Evolutionary conservation across 2,888 invertebrate genomes (phyloP), one percentile per base, ranked within the genome.

Genomic region (Phragmatobia fuliginosa): DNA sequence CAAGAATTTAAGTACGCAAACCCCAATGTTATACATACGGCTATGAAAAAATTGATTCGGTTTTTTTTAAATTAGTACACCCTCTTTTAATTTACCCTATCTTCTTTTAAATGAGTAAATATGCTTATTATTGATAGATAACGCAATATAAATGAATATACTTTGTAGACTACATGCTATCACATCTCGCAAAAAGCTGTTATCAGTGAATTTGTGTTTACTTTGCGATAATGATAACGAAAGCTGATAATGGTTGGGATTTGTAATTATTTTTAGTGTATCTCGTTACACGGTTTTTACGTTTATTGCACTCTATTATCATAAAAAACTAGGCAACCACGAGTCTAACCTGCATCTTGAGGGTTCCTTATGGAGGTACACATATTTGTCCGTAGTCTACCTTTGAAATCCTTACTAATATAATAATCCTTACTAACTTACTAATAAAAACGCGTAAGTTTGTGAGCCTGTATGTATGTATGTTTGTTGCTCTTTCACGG

Each of bases 141-240:
- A 81, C 82, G 80, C 87, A 91, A 91, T 91, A 89, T 77, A 90
- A 91, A 90, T 86, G 89, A 91, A 90, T 88, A 91, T 83, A 88
- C 88, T 88, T 80, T 87, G 85, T 84, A 81, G 78, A 87, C 83
- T 87, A 84, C 81, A 86, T 87, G 88, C 91, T 88, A 88, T 85
- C 87, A 79, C 90, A 92, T 93, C 91, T 91, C 90, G 84, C 88
- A 88, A 90, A 91, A 90, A 79, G 77, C 70, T 84, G 77, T 73
- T 92, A 92, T 92, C 92, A 82, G 83, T 76, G 77, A 82, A 87
- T 89, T 88, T 88, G 71, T 91, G 90, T 93, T 90, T 90, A 87
- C 80, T 80, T 76, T 83, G 72, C 78, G 90, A 90, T 91, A 89
- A 72, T 81, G 88, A 86, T 87, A 88, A 79, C 85, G 85, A 83